Evolutionary conservation across 2,797 vertebrate species (phyloP), one percentile per base, ranked within the genome.

Genomic region (Ctenopoma kingsleyae): DNA sequence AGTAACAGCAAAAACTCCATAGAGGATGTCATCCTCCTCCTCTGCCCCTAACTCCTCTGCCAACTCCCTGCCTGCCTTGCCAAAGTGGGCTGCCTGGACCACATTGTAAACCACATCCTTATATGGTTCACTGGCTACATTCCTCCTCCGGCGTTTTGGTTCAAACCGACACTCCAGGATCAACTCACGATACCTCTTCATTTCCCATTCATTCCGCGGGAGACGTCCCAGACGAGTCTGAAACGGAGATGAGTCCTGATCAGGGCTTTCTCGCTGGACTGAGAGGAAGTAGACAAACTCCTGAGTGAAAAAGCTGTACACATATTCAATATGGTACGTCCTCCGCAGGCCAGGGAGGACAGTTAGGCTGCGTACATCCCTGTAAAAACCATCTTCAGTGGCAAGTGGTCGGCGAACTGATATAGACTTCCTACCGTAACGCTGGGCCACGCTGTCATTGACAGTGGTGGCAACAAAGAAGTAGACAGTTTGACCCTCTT

Each of bases 251-350:
- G 40, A 72, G 0, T 82, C 56, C 0, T 90, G 89, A 43, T 87
- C 82, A 0, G 92, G 91, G 46, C 68, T 92, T 58, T 96, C 93
- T 0, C 88, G 94, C 80, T 99, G 98, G 32, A 99, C 96, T 0
- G 86, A 97, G 58, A 99, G 85, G 86, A 99, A 97, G 84, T 97
- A 99, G 73, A 98, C 96, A 1, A 96, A 95, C 77, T 94, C 87
- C 49, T 91, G 78, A 0, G 94, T 84, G 0, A 75, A 77, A 46
- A 99, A 99, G 74, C 96, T 97, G 89, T 98, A 94, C 60, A 98
- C 80, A 0, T 99, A 99, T 36, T 92, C 86, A 17, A 99, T 96
- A 38, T 86, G 91, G 86, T 98, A 98, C 0, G 91, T 92, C 77
- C 92, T 82, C 1, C 81, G 91, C 58, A 96, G 87, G 0, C 54